Evolutionary conservation across 2,888 invertebrate species (phyloP), one percentile per base, ranked within the genome.

Genomic region (Agapetus fuscipes): DNA sequence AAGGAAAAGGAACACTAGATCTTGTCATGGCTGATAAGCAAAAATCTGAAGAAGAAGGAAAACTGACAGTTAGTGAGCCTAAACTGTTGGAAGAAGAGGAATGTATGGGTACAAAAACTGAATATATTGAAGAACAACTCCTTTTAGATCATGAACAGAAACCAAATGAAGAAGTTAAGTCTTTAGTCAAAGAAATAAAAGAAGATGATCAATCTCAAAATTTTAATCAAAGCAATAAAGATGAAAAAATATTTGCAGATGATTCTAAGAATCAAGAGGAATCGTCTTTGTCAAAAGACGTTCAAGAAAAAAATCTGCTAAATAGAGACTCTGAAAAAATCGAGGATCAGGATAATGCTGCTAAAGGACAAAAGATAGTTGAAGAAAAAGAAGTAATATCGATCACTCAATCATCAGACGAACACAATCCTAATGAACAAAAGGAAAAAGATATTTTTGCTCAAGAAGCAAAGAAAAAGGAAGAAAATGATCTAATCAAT

Each of bases 401-500:
- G 7, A 14, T 4, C n/a, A 32, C 10, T 10, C 10, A 15, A 14
- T 9, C 33, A 11, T 9, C 10, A 14, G 17, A 34, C 6, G 32
- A 38, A 35, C 5, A 7, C 6, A 34, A 16, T 3, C 12, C 17
- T 17, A n/a, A 13, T 17, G 11, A 24, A 20, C 3, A 25, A 32
- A 10, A 12, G n/a, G 7, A 24, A 25, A 14, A 10, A 31, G 32
- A 11, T 11, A n/a, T 15, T 3, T 2, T 27, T 6, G 12, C 11
- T 9, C 37, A 48, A 31, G 31, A 16, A 7, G 32, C 10, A 11
- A 17, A 14, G 10, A 20, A 34, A 39, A 17, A 24, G 5, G 16
- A 36, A 17, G 29, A 34, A 30, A 43, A 43, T 31, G 34, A 39
- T 5, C 37, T 39, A 12, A 20, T 35, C 11, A 45, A 50, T 37